Conservation (phyloP, 2,888 invertebrate species). For the Neoscelio sp. region DNA sequence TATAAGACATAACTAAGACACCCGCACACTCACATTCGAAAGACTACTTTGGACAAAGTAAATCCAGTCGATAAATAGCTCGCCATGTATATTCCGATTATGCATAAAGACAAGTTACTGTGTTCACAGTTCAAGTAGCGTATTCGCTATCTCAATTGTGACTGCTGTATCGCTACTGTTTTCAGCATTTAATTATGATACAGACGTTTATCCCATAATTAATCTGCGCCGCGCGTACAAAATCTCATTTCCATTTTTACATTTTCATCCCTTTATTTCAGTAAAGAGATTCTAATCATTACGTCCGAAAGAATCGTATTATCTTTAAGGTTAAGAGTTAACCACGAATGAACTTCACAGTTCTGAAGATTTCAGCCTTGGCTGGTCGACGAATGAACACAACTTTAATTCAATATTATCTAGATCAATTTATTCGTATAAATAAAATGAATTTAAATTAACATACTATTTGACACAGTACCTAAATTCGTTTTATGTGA, state of each 20-base stretch:
- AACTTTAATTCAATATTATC: no score
- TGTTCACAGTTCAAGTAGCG: constrained; percentile 18
- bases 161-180: constrained; percentile 9
- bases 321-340: no score
- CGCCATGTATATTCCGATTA: constrained; percentile 18
- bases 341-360: no score
- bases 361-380: no score
- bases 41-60: constrained; percentile 35
- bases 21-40: not conserved
- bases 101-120: constrained; percentile 39
- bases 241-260: constrained; percentile 1
- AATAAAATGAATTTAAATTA: no score
- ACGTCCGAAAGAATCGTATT: no score
- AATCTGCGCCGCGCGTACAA: constrained; percentile 11
- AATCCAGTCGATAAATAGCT: constrained; percentile 44
- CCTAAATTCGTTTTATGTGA: no score
- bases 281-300: no score
- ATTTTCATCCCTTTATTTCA: no score
- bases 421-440: no score
- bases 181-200: constrained; percentile 31
- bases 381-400: no score
- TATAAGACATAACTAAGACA: constrained; percentile 21
- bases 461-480: no score
- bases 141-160: constrained; percentile 31
- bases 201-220: constrained; percentile 26